Percentiles rank a stretch among this genome's conserved stretches.
Conservation (phyloP, 2,888 invertebrate species). For the Apodemia duryi region DNA sequence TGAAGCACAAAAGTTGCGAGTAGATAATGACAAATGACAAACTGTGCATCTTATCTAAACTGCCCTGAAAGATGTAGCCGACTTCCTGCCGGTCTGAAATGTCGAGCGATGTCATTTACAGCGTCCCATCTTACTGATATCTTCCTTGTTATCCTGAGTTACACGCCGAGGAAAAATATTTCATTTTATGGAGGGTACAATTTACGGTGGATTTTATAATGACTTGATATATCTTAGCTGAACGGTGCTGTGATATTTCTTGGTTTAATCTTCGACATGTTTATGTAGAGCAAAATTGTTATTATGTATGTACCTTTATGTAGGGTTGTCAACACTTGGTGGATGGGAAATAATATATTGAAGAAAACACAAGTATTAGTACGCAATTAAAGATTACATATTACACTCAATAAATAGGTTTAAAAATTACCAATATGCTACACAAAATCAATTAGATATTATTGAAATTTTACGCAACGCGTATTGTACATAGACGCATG, state of each 20-base stretch:
- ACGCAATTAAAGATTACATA: too few species aligned
- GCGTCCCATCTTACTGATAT: conserved; percentile 52
- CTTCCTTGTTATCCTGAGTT: conserved; percentile 39
- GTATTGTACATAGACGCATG: too few species aligned
- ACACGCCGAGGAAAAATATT: conserved; percentile 46
- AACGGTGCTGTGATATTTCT: background rate
- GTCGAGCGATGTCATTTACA: conserved; percentile 53
- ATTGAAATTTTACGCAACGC: too few species aligned
- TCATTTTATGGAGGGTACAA: conserved; percentile 30
- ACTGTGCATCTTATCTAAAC: conserved; percentile 56
- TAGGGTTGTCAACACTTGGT: too few species aligned
- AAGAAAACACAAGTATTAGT: too few species aligned
- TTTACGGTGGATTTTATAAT: conserved; percentile 1
- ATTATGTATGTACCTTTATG: too few species aligned
- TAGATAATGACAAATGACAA: conserved; percentile 31
- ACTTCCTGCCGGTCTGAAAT: conserved; percentile 52
- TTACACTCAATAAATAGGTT: too few species aligned
- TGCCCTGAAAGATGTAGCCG: conserved; percentile 50
- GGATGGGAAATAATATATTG: too few species aligned
- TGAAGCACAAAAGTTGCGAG: background rate
- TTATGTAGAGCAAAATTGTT: too few species aligned
- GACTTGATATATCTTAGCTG: conserved; percentile 1
- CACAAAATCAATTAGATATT: too few species aligned
- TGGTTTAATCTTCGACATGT: background rate
- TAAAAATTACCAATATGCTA: too few species aligned